Conservation (phyloP, 2,797 vertebrate genomes). For the Phoebastria nigripes region DNA sequence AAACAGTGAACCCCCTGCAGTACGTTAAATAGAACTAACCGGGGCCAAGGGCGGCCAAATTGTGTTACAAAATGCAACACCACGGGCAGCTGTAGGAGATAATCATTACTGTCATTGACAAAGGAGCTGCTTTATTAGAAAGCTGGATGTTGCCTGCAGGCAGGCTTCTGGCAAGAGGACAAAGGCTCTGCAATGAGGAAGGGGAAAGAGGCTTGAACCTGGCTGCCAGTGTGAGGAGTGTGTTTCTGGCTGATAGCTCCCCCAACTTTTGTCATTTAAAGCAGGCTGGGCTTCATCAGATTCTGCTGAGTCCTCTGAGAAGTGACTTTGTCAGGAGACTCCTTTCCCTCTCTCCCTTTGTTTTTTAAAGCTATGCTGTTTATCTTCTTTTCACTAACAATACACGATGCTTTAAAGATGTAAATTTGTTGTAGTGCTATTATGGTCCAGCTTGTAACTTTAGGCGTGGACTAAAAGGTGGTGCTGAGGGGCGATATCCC, state of each 20-base stretch:
- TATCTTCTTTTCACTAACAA: not conserved
- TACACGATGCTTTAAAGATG: not conserved
- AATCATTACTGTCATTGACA: constrained; percentile 79
- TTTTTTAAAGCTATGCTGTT: not conserved
- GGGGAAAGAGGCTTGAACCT: constrained; percentile 25
- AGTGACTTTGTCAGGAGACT: not conserved
- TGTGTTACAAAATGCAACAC: constrained; percentile 82
- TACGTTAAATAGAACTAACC: constrained; percentile 80
- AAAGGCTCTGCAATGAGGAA: constrained; percentile 67
- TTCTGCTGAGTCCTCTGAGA: not conserved
- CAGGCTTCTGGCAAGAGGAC: constrained; percentile 74
- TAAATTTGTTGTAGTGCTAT: not conserved
- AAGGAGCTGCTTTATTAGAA: constrained; percentile 83
- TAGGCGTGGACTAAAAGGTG: not conserved
- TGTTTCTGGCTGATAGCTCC: constrained; percentile 41
- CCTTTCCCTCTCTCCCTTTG: not conserved
- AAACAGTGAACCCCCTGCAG: constrained; percentile 82
- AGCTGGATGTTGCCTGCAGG: constrained; percentile 75
- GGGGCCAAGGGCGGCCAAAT: constrained; percentile 80
- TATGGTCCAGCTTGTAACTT: not conserved
- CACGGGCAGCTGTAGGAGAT: constrained; percentile 80
- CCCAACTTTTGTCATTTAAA: constrained; percentile 63
- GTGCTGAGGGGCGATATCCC: not conserved
- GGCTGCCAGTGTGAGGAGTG: not conserved
- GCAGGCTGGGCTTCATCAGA: not conserved